These are phyloP conservation scores for Caenorhabditis elegans DNA, from an alignment of 1,140 invertebrate species.

Conservation along the genomic window DNA sequence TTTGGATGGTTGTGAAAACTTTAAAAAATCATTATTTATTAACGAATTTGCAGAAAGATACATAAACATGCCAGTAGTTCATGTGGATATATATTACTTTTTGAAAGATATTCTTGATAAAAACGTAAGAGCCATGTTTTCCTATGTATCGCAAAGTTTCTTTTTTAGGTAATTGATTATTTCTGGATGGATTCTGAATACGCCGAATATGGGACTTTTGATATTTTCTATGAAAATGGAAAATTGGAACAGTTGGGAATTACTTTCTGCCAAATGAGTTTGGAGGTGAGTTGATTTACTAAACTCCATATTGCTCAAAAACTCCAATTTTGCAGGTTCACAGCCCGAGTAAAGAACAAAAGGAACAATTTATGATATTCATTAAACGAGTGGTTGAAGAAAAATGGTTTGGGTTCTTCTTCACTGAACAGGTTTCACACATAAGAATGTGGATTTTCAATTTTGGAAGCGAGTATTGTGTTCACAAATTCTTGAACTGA, in stretches of 20 bases:
- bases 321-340: neutral
- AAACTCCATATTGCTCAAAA: too few species aligned
- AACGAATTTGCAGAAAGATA: neutral
- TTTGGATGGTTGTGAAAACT: neutral
- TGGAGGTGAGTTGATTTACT: neutral
- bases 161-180: neutral
- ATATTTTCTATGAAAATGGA: neutral
- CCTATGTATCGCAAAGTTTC: neutral
- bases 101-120: neutral
- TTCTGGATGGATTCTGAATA: conserved; percentile 6
- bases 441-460: neutral
- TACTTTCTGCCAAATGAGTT: conserved; percentile 9
- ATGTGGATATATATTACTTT: neutral
- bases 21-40: neutral
- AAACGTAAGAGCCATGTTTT: neutral
- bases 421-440: neutral
- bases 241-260: neutral
- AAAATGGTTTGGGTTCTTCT: neutral
- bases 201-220: neutral
- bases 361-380: neutral
- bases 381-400: neutral
- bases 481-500: neutral
- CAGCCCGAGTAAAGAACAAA: neutral
- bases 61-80: neutral
- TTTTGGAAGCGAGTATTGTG: neutral